Conservation (phyloP, 2,888 invertebrate species). For the Eupithecia vulgata region DNA sequence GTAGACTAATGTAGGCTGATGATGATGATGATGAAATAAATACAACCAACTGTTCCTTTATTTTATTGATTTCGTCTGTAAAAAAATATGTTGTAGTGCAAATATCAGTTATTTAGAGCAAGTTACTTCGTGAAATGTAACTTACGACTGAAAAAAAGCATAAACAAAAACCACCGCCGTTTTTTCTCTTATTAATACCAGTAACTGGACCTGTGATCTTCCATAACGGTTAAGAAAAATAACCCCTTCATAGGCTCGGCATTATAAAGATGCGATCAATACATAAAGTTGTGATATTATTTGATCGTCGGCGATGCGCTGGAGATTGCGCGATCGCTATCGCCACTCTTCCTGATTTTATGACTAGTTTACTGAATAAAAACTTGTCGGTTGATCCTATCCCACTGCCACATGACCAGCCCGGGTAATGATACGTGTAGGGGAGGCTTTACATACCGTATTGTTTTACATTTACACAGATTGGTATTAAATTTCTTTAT, state of each 20-base stretch:
- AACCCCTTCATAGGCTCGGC: constrained; percentile 47
- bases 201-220: constrained; percentile 39
- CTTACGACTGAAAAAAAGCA: background rate
- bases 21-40: no score
- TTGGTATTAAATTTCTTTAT: background rate
- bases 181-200: background rate
- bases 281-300: constrained; percentile 73
- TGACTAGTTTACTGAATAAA: constrained; percentile 57
- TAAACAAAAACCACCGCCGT: background rate
- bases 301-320: constrained; percentile 62
- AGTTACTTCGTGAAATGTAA: background rate
- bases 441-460: constrained; percentile 8
- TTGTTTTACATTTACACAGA: background rate
- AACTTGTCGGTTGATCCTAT: constrained; percentile 46
- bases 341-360: constrained; percentile 63
- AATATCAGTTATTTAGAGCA: no score
- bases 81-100: no score
- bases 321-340: constrained; percentile 67
- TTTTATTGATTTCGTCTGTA: no score
- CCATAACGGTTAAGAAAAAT: constrained; percentile 52
- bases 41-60: no score
- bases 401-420: constrained; percentile 23
- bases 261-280: constrained; percentile 63
- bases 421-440: constrained; percentile 30
- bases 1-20: no score